phyloP scores from a whole-genome alignment of 1,140 invertebrate species.

The Prorops nasuta region DNA sequence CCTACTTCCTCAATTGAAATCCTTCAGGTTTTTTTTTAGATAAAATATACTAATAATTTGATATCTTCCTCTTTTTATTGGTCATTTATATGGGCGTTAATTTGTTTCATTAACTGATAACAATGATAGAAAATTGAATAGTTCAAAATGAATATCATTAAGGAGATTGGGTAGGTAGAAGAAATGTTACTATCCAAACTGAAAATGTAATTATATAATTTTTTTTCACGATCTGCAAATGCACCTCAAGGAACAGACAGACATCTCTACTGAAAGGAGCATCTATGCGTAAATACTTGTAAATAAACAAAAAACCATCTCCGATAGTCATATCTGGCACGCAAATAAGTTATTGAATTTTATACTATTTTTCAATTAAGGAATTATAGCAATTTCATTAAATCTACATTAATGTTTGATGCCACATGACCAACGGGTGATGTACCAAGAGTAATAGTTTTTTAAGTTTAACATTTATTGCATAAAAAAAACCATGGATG shows the following conservation, averaged over 20 bases:
- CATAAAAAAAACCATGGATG: slow-evolving; percentile 41
- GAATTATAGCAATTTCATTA: slow-evolving; percentile 14
- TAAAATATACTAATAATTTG: too few relatives aligned
- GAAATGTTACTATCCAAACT: too few relatives aligned
- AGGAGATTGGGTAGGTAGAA: too few relatives aligned
- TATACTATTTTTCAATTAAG: slow-evolving; percentile 10
- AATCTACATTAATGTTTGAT: slow-evolving; percentile 35
- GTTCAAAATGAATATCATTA: too few relatives aligned
- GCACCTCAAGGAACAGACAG: slow-evolving; percentile 21
- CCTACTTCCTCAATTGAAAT: too few relatives aligned
- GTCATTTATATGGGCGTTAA: too few relatives aligned
- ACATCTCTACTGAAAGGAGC: slow-evolving; percentile 40
- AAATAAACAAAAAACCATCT: slow-evolving; percentile 52
- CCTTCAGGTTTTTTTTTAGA: too few relatives aligned
- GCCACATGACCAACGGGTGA: slow-evolving; percentile 51
- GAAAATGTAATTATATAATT: too few relatives aligned
- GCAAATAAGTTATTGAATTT: slow-evolving; percentile 34
- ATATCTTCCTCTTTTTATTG: too few relatives aligned
- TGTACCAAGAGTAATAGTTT: slow-evolving; percentile 38
- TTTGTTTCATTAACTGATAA: too few relatives aligned
- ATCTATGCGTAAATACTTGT: slow-evolving; percentile 33
- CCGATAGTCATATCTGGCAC: slow-evolving; percentile 54
- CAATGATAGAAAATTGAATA: too few relatives aligned
- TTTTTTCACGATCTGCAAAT: too few relatives aligned
- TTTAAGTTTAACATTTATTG: slow-evolving; percentile 47